phyloP scores from a whole-genome alignment of 30 jellyfish, hydroid and myxozoan species.

The Chrysaora quinquecirrha region DNA sequence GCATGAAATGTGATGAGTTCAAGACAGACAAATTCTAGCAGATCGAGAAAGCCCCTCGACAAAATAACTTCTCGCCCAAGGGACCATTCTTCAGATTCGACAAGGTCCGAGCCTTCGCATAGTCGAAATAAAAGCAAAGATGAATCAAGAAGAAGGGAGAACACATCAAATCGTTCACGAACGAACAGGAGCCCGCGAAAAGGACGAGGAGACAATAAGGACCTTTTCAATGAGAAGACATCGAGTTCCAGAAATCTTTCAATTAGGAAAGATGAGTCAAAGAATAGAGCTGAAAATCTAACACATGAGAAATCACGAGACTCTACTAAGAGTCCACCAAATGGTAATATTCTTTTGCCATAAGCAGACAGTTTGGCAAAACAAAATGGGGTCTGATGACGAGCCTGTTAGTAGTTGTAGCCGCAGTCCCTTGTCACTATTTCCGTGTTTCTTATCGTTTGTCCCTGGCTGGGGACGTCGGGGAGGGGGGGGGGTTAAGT shows the following conservation, averaged over 20 bases:
- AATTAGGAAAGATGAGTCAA: conserved; percentile 56
- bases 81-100: conserved; percentile 69
- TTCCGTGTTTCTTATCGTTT: neutral
- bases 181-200: conserved; percentile 74
- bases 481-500: neutral
- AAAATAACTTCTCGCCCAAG: conserved; percentile 42
- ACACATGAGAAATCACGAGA: conserved; percentile 36
- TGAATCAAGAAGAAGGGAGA: conserved; percentile 58
- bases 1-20: conserved; percentile 87
- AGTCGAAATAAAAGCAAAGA: conserved; percentile 39
- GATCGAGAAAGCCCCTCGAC: conserved; percentile 69
- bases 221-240: conserved; percentile 2
- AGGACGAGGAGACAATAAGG: conserved; percentile 30
- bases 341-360: conserved; percentile 18
- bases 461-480: neutral
- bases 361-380: neutral
- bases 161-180: conserved; percentile 2
- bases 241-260: conserved; percentile 54
- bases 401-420: too few relatives aligned
- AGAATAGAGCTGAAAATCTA: conserved; percentile 19
- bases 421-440: neutral
- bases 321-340: conserved; percentile 30
- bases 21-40: conserved; percentile 75
- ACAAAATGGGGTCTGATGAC: neutral
- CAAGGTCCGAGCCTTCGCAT: conserved; percentile 25